A percentile compares a stretch with the other conserved stretches of the same genome.
These are phyloP conservation scores for Prunella strophiata DNA, from an alignment of 2,797 vertebrate species.

Conservation along the genomic window DNA sequence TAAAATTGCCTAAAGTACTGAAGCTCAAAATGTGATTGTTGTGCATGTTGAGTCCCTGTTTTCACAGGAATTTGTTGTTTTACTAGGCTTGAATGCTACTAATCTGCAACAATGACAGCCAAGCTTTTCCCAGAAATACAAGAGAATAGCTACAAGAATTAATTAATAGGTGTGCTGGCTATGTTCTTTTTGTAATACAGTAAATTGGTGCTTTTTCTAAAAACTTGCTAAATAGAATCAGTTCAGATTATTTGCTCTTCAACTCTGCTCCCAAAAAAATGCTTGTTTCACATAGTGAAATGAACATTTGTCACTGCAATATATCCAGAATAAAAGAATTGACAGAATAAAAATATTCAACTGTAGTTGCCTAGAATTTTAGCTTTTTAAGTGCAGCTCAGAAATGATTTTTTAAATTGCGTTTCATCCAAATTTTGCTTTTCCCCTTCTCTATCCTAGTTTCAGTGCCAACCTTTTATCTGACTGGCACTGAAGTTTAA, in stretches of 20 bases:
- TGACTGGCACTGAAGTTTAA: neutral
- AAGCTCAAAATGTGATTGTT: neutral
- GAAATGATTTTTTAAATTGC: neutral
- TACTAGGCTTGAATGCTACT: neutral
- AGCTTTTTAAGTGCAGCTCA: neutral
- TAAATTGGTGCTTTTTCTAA: neutral
- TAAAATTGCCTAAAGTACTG: neutral
- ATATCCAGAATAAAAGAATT: neutral
- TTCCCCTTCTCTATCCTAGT: neutral
- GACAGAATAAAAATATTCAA: neutral
- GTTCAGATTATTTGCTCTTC: neutral
- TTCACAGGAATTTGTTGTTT: neutral
- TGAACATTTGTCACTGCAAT: neutral
- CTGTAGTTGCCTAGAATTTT: neutral
- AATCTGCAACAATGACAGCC: neutral
- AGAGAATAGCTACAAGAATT: neutral
- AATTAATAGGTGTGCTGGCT: neutral
- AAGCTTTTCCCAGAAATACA: neutral
- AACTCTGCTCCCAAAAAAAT: neutral
- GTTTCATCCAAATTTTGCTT: neutral
- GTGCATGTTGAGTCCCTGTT: neutral
- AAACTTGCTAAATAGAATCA: neutral
- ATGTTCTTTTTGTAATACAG: neutral
- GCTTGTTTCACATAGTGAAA: neutral
- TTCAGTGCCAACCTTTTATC: neutral